Percentiles rank a stretch among this genome's conserved stretches.
These are phyloP conservation scores for Serranus cabrilla DNA, from an alignment of 2,797 vertebrate species.

Conservation along the genomic window DNA sequence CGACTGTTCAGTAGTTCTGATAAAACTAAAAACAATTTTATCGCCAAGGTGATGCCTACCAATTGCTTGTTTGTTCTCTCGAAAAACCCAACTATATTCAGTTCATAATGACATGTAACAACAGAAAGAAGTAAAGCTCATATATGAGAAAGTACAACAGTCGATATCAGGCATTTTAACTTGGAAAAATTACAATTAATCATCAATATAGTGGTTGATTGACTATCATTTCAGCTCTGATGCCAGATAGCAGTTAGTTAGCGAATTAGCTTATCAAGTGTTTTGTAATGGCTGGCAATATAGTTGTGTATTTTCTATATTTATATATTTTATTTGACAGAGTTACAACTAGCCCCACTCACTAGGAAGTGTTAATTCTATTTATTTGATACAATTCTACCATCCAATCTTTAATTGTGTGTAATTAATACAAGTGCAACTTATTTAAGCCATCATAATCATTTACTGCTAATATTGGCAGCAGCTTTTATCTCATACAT, in stretches of 20 bases:
- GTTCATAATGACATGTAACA: too few relatives aligned
- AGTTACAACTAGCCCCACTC: not conserved
- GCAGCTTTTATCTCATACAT: constrained; percentile 16
- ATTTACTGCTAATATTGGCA: constrained; percentile 20
- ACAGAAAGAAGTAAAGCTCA: too few relatives aligned
- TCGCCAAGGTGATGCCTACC: too few relatives aligned
- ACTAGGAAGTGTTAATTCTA: not conserved
- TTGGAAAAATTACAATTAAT: not conserved
- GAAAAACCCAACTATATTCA: too few relatives aligned
- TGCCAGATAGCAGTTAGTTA: not conserved
- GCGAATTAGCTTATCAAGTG: not conserved
- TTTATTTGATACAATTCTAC: constrained; percentile 13
- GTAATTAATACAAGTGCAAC: not conserved
- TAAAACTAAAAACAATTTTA: too few relatives aligned
- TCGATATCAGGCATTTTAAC: too few relatives aligned
- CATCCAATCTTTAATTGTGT: not conserved
- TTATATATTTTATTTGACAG: not conserved
- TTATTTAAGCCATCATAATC: constrained; percentile 18
- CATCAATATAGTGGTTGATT: too few relatives aligned
- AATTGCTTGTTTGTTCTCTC: too few relatives aligned
- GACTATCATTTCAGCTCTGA: not conserved
- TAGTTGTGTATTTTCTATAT: not conserved
- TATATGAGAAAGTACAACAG: too few relatives aligned
- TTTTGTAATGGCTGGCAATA: not conserved
- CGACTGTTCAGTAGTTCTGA: too few relatives aligned